Percentiles rank a stretch among this genome's conserved stretches.
Conservation (phyloP, 2,888 invertebrate genomes). For the Hyposoter dolosus region DNA sequence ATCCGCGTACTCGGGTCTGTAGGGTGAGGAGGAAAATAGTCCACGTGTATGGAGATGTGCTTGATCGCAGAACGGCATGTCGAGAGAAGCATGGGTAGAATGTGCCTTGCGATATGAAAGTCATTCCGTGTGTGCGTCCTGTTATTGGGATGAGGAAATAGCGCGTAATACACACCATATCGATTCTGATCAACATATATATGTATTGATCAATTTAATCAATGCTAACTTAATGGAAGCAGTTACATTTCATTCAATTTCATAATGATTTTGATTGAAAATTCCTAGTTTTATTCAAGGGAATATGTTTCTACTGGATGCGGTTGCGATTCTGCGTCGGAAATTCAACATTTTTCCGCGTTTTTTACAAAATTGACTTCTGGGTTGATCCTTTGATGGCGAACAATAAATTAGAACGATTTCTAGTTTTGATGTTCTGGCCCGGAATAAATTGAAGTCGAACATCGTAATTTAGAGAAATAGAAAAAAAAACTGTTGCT, state of each 20-base stretch:
- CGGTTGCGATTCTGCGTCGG: too few relatives aligned
- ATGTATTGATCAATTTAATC: background rate
- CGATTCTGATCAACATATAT: background rate
- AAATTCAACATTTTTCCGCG: too few relatives aligned
- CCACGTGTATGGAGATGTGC: background rate
- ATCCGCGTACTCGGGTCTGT: conserved; percentile 28
- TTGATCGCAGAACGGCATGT: background rate
- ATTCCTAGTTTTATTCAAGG: background rate
- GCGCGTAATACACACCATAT: conserved; percentile 4
- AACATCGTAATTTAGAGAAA: too few relatives aligned
- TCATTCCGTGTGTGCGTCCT: conserved; percentile 8
- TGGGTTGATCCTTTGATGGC: too few relatives aligned
- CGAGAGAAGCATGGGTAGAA: conserved; percentile 17
- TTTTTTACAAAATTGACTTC: too few relatives aligned
- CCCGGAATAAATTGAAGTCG: too few relatives aligned
- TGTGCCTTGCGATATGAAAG: conserved; percentile 16
- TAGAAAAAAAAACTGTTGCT: too few relatives aligned
- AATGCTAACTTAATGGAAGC: background rate
- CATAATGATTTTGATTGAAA: background rate
- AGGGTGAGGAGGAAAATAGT: background rate
- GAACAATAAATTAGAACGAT: too few relatives aligned
- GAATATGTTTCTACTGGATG: background rate
- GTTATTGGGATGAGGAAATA: conserved; percentile 20
- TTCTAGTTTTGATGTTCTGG: too few relatives aligned
- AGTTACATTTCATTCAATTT: background rate